A percentile compares a stretch with the other conserved stretches of the same genome.
Conservation (phyloP, 2,113 vertebrate genomes). For the Carlito syrichta region DNA sequence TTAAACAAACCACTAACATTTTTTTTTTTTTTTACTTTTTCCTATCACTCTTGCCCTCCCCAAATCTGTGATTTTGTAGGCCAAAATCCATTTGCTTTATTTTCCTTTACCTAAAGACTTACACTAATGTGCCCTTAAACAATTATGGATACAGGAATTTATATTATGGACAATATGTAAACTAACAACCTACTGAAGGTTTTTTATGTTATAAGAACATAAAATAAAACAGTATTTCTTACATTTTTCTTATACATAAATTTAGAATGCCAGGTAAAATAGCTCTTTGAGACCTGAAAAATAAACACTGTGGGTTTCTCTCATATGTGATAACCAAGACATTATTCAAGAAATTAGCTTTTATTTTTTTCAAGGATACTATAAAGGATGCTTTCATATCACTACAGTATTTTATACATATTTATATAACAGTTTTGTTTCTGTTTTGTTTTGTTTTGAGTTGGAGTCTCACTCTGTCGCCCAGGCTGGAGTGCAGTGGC, state of each 20-base stretch:
- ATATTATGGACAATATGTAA: neutral
- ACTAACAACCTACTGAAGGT: neutral
- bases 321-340: neutral
- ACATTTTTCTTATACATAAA: neutral
- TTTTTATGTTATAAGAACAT: neutral
- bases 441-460: too few species aligned
- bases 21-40: neutral
- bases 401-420: neutral
- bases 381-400: neutral
- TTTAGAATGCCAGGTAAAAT: neutral
- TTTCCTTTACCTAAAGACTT: neutral
- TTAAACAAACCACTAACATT: neutral
- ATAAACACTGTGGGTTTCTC: neutral
- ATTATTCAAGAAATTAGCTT: neutral
- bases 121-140: neutral
- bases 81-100: neutral
- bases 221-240: neutral
- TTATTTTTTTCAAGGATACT: neutral
- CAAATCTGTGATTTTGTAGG: neutral
- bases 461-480: too few species aligned
- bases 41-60: neutral
- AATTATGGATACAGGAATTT: neutral
- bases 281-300: conserved; percentile 3
- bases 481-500: too few species aligned
- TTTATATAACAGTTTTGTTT: neutral